Evolutionary conservation across 2,888 invertebrate genomes (phyloP), one percentile per base, ranked within the genome.

Genomic region (Phyto melanocephala): DNA sequence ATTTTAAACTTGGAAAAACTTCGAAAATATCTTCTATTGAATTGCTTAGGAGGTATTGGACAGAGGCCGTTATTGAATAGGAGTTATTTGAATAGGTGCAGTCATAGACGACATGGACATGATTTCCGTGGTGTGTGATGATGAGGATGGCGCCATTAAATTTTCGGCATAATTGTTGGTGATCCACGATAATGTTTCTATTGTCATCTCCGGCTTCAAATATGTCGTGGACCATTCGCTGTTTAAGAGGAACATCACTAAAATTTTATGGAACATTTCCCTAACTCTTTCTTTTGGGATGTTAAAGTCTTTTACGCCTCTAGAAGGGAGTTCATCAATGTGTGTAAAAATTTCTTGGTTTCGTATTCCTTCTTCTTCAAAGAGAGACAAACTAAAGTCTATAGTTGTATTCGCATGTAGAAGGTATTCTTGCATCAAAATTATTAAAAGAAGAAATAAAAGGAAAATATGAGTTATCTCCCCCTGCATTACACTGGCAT

Each of bases 11-110:
- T 71, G 77, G 68, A 84, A 77, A 13, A 47, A 70, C 65, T 24
- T 80, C 80, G 6, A 83, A 81, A 47, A 58, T 37, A 83, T 80
- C 82, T 50, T 63, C 67, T 20, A 70, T 8, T 33, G 65, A 77
- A n/a, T n/a, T 65, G 8, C 4, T 28, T 10, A 8, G 50, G 22
- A 75, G 1, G 28, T 37, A 78, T 70, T 67, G 8, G 20, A 37
- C 37, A 63, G 67, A 74, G 54, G 22, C 37, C 4, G 6, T 28
- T 5, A 3, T 28, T 28, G 28, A 3, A 33, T 17, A 56, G 35
- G 35, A 10, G 10, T 56, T 17, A 17, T 35, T 56, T 11, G 7
- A 35, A 11, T 56, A 56, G 22, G 15, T 11, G 35, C 35, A 56
- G 10, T 56, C 56, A 11, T 56, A 35, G 35, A 56, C 17, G 17